Evolutionary conservation across 2,888 invertebrate genomes (phyloP), one percentile per base, ranked within the genome.

Genomic region (Cephus sareptanus): DNA sequence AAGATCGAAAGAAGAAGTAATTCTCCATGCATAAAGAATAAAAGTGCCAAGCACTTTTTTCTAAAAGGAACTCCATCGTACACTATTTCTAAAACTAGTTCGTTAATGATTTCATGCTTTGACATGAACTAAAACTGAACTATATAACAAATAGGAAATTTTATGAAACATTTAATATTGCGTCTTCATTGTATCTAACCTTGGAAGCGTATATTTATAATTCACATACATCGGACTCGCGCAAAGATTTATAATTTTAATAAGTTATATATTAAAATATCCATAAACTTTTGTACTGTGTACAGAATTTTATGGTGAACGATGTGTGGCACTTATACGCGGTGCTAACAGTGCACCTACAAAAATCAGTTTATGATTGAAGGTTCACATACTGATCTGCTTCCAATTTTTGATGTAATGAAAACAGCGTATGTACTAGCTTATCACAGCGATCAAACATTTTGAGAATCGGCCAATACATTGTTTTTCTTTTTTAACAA

Each of bases 1-100:
- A 92, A 76, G 92, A 92, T 84, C 88, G 92, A 23, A 93, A 93
- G 84, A 93, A 93, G 82, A 93, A 93, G 85, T 93, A 89, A 89
- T 80, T 40, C 23, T 69, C 40, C 33, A 75, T 77, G 34, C n/a
- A 40, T 56, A 30, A 70, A 73, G 77, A 79, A 80, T 71, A 69
- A 80, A 79, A 35, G 37, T 75, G 56, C 56, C 73, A 13, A 34
- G 34, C 71, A 56, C 73, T 56, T 71, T 70, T 69, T 33, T 34
- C 9, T 23, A 71, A 56, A 74, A 15, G 15, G 35, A 35, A 69
- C 69, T 69, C 77, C 30, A 30, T 74, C 69, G 76, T 75, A 70
- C 68, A 34, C 34, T 75, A 79, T 68, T 76, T 74, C 30, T 73
- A 81, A 82, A 85, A 86, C 75, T 80, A 83, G 77, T 75, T 75